Evolutionary conservation across 2,888 invertebrate genomes (phyloP).

Genomic region (Caenorhabditis sp.): DNA sequence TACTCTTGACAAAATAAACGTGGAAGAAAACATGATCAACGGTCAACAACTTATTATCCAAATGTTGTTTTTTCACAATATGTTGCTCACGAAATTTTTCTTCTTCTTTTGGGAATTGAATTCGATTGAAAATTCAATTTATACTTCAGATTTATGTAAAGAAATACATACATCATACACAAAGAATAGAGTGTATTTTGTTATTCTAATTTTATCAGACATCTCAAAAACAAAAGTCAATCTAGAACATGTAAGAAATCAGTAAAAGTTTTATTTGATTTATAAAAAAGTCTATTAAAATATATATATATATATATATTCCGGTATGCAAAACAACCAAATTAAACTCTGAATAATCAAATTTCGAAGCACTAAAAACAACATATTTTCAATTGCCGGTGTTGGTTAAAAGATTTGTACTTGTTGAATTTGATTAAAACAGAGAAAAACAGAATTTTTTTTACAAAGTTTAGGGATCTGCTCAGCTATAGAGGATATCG

Average conservation of each 20-base stretch:
- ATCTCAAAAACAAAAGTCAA: not conserved
- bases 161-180: slow-evolving; percentile 7
- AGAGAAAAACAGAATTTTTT: not conserved
- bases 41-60: not conserved
- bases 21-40: not conserved
- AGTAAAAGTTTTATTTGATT: no score
- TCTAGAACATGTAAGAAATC: not conserved
- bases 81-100: slow-evolving; percentile 4
- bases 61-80: not conserved
- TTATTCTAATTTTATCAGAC: not conserved
- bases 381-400: no score
- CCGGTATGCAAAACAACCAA: no score
- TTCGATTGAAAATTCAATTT: slow-evolving; percentile 7
- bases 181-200: not conserved
- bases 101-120: slow-evolving; percentile 9
- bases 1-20: no score
- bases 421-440: not conserved
- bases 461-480: no score
- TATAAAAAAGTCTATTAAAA: no score
- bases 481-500: not conserved
- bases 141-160: not conserved
- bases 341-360: no score
- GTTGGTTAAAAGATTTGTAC: not conserved
- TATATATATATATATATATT: no score
- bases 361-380: not conserved